Percentiles rank a stretch among this genome's conserved stretches.
phyloP scores from a whole-genome alignment of 2,113 vertebrate genomes.

The Mus spicilegus region DNA sequence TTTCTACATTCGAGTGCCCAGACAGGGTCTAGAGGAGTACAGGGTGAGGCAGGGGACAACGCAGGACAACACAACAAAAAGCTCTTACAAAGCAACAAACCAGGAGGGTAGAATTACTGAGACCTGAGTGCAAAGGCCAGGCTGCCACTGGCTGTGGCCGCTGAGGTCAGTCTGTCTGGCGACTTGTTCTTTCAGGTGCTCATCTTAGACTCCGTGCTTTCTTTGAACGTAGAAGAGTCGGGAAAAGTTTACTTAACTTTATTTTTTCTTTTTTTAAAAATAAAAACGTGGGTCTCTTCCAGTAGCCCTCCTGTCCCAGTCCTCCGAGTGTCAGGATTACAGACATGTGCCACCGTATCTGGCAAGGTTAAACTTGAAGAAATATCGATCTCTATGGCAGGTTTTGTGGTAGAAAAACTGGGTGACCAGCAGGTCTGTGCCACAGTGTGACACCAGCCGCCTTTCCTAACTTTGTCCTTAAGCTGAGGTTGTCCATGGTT shows the following conservation, averaged over 20 bases:
- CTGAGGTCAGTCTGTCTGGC: neutral
- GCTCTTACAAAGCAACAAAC: neutral
- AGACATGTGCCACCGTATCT: neutral
- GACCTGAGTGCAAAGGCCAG: neutral
- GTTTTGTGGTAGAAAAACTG: neutral
- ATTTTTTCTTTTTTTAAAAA: too few relatives aligned
- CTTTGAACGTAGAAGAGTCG: neutral
- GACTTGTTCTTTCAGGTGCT: neutral
- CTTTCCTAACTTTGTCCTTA: neutral
- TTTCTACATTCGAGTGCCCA: neutral
- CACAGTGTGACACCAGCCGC: neutral
- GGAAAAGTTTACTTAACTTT: neutral
- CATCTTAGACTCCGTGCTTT: neutral
- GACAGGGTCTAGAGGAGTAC: too few relatives aligned
- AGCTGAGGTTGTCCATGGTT: neutral
- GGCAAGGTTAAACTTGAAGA: neutral
- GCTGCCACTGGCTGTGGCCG: neutral
- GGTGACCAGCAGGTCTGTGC: too few relatives aligned
- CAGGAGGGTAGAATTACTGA: neutral
- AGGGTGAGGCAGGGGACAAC: neutral
- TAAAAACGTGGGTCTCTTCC: neutral
- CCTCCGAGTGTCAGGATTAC: neutral
- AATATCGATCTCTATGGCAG: neutral
- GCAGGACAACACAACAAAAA: neutral
- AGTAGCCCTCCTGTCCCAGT: neutral